Base-by-base conservation (phyloP, 2,888 invertebrate genomes). In the Cephus nigrinus region DNA sequence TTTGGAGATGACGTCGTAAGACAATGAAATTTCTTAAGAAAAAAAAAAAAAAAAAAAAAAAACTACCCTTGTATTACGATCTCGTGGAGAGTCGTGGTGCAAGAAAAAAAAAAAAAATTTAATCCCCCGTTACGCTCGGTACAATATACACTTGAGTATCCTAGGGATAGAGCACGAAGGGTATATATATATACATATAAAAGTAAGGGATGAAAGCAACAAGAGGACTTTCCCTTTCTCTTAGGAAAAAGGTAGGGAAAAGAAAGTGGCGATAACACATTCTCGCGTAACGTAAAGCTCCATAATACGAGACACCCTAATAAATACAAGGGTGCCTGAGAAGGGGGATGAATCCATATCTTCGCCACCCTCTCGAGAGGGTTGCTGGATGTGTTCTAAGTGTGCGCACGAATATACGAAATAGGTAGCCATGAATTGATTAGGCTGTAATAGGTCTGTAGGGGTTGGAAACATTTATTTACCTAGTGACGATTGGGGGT, bases 381-480 rank as follows among this genome's bases (percentile, higher is more conserved):
- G 5, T 15, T 15, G 1, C 0, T 40, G 4, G 5, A 9, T 9
- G 23, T 5, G 23, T 23, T 23, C 23, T 11, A 23, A 2, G 55
- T 55, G 1, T 2, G 23, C 9, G 23, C 9, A 23, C 73, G 69
- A 30, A 78, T 68, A n/a, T 36, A 12, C 55, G 68, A 69, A 32
- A 35, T 15, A 73, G n/a, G 15, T 73, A 35, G 23, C 35, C 73
- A 33, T 55, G 55, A 55, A 55, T 55, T 55, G 55, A 55, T 55
- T 23, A 9, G 9, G 5, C 9, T 23, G 55, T 23, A 55, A 9
- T 9, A 23, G 55, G 55, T 23, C 23, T 23, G 9, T 23, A 5
- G 23, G 15, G 15, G 55, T 55, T 2, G 15, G 4, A 2, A 55
- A 68, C 77, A 81, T 79, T 80, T 79, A 81, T 80, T 80, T 76